phyloP scores from a whole-genome alignment of 2,113 vertebrate genomes.

The Strix aluco region DNA sequence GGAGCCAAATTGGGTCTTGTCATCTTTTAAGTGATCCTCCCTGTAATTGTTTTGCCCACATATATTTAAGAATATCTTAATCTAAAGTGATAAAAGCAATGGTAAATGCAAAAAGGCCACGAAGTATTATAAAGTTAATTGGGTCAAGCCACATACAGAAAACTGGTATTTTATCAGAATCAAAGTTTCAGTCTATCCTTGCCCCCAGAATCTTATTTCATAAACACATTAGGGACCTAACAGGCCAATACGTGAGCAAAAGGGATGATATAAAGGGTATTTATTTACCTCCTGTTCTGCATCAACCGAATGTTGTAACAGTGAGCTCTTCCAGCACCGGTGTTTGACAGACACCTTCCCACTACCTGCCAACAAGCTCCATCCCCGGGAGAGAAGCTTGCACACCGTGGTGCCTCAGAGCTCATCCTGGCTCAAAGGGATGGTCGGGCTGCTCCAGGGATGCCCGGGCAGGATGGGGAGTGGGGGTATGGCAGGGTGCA shows the following conservation, averaged over 20 bases:
- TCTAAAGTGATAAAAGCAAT: not conserved
- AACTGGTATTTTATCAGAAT: not conserved
- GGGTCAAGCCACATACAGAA: not conserved
- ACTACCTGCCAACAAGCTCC: not conserved
- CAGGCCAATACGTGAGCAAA: not conserved
- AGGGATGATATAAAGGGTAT: not conserved
- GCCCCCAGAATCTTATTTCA: not conserved
- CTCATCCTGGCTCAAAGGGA: not conserved
- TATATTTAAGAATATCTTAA: not conserved
- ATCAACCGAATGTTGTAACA: not conserved
- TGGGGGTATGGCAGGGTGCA: too few relatives aligned
- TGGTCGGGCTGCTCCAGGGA: fast-evolving
- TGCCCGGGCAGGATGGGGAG: not conserved
- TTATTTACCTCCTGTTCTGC: not conserved
- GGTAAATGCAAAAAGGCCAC: not conserved
- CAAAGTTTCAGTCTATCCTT: not conserved
- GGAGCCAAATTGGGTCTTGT: not conserved
- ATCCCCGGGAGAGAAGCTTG: not conserved
- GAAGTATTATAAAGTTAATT: not conserved
- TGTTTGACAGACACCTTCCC: not conserved
- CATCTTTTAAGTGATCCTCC: not conserved
- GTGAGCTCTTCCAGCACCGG: not conserved
- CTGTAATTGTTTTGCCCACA: too few relatives aligned
- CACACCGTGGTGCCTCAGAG: fast-evolving
- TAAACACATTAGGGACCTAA: not conserved